Conservation (phyloP, 2,113 vertebrate genomes). For the Micronisus gabar region DNA sequence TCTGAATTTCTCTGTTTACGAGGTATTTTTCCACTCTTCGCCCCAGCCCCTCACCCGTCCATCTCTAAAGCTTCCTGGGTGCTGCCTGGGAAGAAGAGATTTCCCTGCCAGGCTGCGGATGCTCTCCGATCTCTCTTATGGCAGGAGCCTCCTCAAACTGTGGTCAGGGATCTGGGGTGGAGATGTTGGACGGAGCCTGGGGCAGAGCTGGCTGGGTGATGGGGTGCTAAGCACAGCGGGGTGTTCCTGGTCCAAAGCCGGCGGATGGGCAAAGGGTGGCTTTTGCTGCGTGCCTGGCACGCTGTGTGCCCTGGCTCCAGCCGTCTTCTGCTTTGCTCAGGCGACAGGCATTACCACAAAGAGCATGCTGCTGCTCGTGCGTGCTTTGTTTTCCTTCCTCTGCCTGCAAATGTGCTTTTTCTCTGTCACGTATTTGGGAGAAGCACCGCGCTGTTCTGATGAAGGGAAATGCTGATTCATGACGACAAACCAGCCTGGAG, state of each 20-base stretch:
- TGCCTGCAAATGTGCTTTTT: neutral
- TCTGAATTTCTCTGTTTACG: conserved; percentile 62
- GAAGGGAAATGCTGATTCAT: conserved; percentile 41
- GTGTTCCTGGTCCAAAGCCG: neutral
- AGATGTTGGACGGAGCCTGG: neutral
- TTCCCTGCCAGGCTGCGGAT: neutral
- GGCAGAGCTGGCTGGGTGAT: rapidly evolving
- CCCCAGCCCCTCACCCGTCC: neutral
- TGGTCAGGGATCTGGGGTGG: neutral
- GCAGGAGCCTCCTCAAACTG: neutral
- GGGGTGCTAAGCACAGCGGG: neutral
- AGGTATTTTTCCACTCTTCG: conserved; percentile 27
- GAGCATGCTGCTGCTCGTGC: neutral
- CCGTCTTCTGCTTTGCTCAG: neutral
- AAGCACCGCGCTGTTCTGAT: neutral
- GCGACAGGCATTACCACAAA: neutral
- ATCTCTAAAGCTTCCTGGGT: neutral
- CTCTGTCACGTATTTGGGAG: neutral
- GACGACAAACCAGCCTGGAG: conserved; percentile 18
- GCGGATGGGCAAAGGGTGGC: neutral
- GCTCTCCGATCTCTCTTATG: neutral
- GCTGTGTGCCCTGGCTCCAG: neutral
- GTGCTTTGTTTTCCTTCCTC: conserved; percentile 3
- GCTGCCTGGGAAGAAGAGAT: neutral
- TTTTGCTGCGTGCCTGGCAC: neutral